Conservation (phyloP, 2,113 vertebrate genomes). For the Neodon shergylaensis region DNA sequence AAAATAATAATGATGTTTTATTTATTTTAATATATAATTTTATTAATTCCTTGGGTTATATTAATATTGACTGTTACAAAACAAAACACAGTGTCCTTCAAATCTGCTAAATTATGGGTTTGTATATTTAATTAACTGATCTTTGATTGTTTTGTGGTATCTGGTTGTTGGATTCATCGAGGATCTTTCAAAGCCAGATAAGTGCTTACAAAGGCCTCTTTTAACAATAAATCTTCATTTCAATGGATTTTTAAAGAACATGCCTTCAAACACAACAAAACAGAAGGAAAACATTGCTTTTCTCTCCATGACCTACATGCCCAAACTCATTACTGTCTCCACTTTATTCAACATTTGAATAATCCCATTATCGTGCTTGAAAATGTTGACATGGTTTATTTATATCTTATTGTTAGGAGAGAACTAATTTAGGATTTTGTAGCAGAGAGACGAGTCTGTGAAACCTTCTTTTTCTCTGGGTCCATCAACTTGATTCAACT, state of each 20-base stretch:
- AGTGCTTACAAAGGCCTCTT: not conserved
- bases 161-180: not conserved
- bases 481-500: rapidly evolving
- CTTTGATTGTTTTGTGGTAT: not conserved
- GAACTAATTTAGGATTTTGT: not conserved
- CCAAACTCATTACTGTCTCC: not conserved
- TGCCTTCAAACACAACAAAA: not conserved
- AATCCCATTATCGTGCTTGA: not conserved
- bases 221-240: not conserved
- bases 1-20: not conserved
- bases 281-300: not conserved
- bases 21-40: not conserved
- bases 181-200: not conserved
- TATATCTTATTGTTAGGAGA: not conserved
- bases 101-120: not conserved
- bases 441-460: not conserved
- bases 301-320: not conserved
- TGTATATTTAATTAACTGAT: not conserved
- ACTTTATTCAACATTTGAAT: not conserved
- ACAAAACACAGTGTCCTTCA: not conserved
- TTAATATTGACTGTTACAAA: not conserved
- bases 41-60: not conserved
- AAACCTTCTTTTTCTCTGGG: not conserved
- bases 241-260: not conserved
- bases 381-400: not conserved